Percentiles rank a stretch among this genome's conserved stretches.
Conservation (phyloP, 1,140 invertebrate species). For the Bombus pyrosoma region DNA sequence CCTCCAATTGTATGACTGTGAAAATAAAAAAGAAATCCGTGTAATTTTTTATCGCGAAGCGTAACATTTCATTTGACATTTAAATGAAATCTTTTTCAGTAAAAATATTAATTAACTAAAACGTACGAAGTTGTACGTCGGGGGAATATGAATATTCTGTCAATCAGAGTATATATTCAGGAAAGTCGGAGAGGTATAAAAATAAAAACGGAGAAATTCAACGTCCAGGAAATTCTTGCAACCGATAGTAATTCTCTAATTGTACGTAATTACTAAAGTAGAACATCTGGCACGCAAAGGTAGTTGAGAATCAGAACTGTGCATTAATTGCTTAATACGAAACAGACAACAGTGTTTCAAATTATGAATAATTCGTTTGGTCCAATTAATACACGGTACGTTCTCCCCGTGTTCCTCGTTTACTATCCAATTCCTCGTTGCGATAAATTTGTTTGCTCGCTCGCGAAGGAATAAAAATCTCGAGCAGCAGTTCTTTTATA, state of each 20-base stretch:
- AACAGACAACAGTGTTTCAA: conserved; percentile 11
- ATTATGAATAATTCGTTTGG: conserved; percentile 24
- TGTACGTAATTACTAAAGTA: conserved; percentile 32
- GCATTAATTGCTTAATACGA: conserved; percentile 20
- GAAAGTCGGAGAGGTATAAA: not conserved
- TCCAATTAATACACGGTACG: conserved; percentile 12
- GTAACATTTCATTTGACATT: not conserved
- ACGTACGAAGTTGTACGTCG: not conserved
- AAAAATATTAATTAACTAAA: not conserved
- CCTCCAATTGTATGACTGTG: not conserved
- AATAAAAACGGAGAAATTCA: not conserved
- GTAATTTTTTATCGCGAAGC: not conserved
- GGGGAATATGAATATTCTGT: not conserved
- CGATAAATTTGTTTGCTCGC: not conserved
- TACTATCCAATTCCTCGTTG: not conserved
- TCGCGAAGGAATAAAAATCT: not conserved
- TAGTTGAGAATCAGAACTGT: conserved; percentile 2
- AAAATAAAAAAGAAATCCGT: not conserved
- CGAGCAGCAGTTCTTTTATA: not conserved
- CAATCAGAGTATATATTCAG: too few relatives aligned
- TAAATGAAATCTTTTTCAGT: not conserved
- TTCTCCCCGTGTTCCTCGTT: too few relatives aligned
- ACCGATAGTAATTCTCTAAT: conserved; percentile 30
- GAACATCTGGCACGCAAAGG: conserved; percentile 29
- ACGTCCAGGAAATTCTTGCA: not conserved